Evolutionary conservation across 2,888 invertebrate species (phyloP), one percentile per base, ranked within the genome.

Genomic region (Thera obeliscata): DNA sequence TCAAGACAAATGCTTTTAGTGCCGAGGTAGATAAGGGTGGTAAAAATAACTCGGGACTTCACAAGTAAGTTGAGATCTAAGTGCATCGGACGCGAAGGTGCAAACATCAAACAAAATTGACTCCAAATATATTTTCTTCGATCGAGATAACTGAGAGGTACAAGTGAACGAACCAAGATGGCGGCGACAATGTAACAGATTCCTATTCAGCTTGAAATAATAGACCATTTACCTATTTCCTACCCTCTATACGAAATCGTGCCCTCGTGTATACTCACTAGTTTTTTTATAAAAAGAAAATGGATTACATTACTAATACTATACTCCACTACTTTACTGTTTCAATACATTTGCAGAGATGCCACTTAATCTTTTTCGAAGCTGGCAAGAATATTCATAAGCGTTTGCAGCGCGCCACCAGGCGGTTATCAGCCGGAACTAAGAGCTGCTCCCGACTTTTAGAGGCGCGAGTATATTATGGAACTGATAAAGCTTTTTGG

Each of bases 1-100:
- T 89, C 87, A 91, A 88, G 83, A 83, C 87, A 89, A 90, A 89
- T 82, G 87, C 91, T 90, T 92, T 91, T 88, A 91, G 85, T 84
- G 80, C 75, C 79, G 58, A 82, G 76, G 78, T 80, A 74, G 80
- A 82, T 77, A 70, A 58, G 81, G 78, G 74, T 78, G 79, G 83
- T 86, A 88, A 89, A 90, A 91, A 90, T 88, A 91, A 88, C 89
- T 86, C 80, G 78, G 76, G 78, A 84, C 81, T 81, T 84, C 86
- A 81, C 79, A 76, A 81, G 82, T 81, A 79, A 76, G 48, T 61
- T 50, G 35, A 22, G 73, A 81, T 80, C 79, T 81, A 75, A 76
- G 74, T 76, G 75, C 72, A 75, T 70, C 69, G 64, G 65, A 66
- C 67, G 59, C 63, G 61, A 59, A 78, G 76, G 75, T 73, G 78